Base-by-base conservation (phyloP, 2,888 invertebrate species). In the Phlogophora meticulosa region DNA sequence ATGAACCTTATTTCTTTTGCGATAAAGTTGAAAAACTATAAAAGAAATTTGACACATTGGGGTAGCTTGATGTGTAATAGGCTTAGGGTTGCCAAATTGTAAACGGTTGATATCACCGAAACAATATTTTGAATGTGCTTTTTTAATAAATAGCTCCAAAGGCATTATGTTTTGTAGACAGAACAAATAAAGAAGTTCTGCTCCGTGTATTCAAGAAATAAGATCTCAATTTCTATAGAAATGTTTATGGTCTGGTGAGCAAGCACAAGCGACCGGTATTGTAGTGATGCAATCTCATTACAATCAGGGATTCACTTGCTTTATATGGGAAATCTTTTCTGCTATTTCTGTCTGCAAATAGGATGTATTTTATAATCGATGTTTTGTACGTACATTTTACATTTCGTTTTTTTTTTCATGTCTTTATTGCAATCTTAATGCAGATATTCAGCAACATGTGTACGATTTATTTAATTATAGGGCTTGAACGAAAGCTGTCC, bases 201-300 rank as follows among this genome's bases (percentile, higher is more conserved):
- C 24, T 34, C 0, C 40, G 45, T 70, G 24, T 40, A 40, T 22
- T 34, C 24, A 20, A 61, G 24, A 45, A 68, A 70, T 52, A 52
- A 61, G n/a, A 52, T 46, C 20, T 46, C 20, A 40, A 61, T 61
- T 60, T 45, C 32, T 70, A 40, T 38, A 61, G 20, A 61, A 68
- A 20, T n/a, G 4, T 68, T 51, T 38, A 69, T 61, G 61, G 52
- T 70, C 52, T 48, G 17, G 48, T 48, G 45, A 60, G 15, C 61
- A 61, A 60, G 45, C 51, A 61, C 49, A 70, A 61, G 24, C 51
- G 34, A 40, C 51, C 20, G 10, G 32, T 49, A 40, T 68, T 59
- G 51, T 34, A 38, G 17, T 24, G 70, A 45, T 60, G 42, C 46
- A 38, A 32, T 55, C 40, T 42, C 48, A 38, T 48, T 38, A 60